Conservation (phyloP, 2,888 invertebrate species). For the Xestia xanthographa region DNA sequence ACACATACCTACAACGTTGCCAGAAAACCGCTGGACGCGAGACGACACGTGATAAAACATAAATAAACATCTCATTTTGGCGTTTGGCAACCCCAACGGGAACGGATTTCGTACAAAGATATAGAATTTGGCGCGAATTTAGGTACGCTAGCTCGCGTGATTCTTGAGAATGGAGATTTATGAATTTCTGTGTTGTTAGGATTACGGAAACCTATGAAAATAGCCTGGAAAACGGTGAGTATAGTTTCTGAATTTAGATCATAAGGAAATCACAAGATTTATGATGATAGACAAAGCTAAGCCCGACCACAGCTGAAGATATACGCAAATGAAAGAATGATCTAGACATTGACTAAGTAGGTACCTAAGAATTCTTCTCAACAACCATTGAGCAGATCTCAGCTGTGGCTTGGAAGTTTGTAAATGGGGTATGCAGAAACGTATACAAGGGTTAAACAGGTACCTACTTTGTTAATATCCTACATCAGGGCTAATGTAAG, state of each 20-base stretch:
- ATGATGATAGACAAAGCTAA: neutral
- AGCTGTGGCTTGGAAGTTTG: neutral
- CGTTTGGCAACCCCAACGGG: slow-evolving; percentile 69
- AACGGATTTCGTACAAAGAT: slow-evolving; percentile 58
- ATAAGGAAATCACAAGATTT: neutral
- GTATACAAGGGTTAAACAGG: neutral
- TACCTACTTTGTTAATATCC: neutral
- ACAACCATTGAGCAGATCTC: neutral
- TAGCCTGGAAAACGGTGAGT: neutral
- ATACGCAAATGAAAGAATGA: neutral
- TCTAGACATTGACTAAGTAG: neutral
- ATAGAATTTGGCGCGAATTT: slow-evolving; percentile 59
- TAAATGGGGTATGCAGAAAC: neutral
- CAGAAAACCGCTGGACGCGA: slow-evolving; percentile 56
- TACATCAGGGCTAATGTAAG: neutral
- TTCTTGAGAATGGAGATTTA: slow-evolving; percentile 32
- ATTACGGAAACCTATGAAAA: slow-evolving; percentile 20
- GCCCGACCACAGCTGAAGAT: neutral
- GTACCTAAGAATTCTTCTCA: neutral
- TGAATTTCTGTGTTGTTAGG: slow-evolving; percentile 1
- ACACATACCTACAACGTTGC: slow-evolving; percentile 36
- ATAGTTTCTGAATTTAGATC: neutral
- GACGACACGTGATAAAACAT: slow-evolving; percentile 63
- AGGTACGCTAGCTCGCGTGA: slow-evolving; percentile 37
- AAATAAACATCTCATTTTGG: slow-evolving; percentile 68